These are phyloP conservation scores for Sciaenops ocellatus DNA, from an alignment of 2,797 vertebrate species.

Conservation along the genomic window DNA sequence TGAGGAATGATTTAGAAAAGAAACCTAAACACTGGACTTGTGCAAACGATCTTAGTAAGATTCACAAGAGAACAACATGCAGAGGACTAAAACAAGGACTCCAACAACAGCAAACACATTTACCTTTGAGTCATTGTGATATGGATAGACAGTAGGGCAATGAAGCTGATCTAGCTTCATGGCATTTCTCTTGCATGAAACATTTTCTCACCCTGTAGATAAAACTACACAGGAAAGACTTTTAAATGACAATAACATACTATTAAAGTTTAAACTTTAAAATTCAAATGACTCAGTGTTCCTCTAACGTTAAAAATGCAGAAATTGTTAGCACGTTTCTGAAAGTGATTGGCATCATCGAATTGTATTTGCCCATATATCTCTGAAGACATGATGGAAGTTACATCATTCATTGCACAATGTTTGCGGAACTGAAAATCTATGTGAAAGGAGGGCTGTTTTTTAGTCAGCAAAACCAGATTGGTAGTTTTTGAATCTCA, in stretches of 20 bases:
- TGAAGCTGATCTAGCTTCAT: not conserved
- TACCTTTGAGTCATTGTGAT: not conserved
- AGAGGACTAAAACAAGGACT: not conserved
- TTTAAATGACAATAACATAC: not conserved
- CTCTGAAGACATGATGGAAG: too few species aligned
- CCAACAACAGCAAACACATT: not conserved
- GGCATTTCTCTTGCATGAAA: not conserved
- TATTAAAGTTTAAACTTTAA: not conserved
- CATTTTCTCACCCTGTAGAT: not conserved
- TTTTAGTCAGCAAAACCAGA: conserved; percentile 11
- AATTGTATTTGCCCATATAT: not conserved
- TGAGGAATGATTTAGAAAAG: conserved; percentile 33
- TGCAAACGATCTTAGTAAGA: not conserved
- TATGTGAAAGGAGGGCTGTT: too few species aligned
- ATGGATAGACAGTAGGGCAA: not conserved
- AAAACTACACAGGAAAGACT: not conserved
- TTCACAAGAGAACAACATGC: not conserved
- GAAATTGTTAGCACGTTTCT: not conserved
- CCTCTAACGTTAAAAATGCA: not conserved
- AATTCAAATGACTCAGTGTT: too few species aligned
- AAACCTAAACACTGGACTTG: not conserved
- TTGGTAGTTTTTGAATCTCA: not conserved
- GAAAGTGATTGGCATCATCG: not conserved
- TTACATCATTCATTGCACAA: not conserved
- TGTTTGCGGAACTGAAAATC: not conserved